phyloP scores from a whole-genome alignment of 2,888 invertebrate species.

The Elmis aenea region DNA sequence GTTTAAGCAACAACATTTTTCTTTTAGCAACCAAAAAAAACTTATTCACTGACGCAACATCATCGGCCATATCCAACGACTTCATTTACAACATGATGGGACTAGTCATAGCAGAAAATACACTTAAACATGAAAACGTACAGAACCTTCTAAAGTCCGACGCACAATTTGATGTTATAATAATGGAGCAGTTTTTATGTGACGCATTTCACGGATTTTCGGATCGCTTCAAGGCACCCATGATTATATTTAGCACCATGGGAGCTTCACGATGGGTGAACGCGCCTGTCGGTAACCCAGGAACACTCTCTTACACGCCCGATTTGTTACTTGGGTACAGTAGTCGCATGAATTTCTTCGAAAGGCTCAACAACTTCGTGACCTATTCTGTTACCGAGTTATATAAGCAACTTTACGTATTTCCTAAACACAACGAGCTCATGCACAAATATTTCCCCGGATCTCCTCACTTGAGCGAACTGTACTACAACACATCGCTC shows the following conservation, averaged over 20 bases:
- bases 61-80: no score
- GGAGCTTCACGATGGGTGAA: constrained; percentile 45
- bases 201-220: constrained; percentile 45
- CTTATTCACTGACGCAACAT: background rate
- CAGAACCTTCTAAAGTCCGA: constrained; percentile 37
- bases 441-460: constrained; percentile 33
- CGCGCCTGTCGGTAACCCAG: constrained; percentile 46
- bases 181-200: constrained; percentile 44
- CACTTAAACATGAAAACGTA: constrained; percentile 37
- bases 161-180: constrained; percentile 37
- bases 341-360: constrained; percentile 49
- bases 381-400: constrained; percentile 37
- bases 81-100: constrained; percentile 20
- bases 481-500: constrained; percentile 31
- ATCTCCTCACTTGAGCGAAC: constrained; percentile 26
- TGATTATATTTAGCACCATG: constrained; percentile 40
- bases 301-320: constrained; percentile 49
- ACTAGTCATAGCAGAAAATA: constrained; percentile 12
- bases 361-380: constrained; percentile 52
- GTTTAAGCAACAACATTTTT: no score
- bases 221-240: constrained; percentile 35
- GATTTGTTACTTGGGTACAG: constrained; percentile 43
- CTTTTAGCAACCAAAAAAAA: no score
- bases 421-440: constrained; percentile 28
- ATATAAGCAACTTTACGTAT: constrained; percentile 28